Evolutionary conservation across 2,797 vertebrate genomes (phyloP).

Genomic region (Danio tinwini): DNA sequence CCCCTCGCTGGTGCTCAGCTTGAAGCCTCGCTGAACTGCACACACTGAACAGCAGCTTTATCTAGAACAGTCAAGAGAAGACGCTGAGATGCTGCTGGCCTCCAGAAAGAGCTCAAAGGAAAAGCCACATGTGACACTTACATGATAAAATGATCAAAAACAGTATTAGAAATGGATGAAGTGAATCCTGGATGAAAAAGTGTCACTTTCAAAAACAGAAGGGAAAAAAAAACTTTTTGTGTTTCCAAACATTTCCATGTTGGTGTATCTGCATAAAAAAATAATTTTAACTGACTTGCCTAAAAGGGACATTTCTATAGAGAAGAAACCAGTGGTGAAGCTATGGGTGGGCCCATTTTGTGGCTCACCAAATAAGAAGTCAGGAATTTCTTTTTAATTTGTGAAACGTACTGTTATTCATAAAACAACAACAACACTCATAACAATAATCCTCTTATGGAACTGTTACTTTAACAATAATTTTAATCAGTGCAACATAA

Average conservation of each 20-base stretch:
- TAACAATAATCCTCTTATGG: too few species aligned
- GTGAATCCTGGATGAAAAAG: neutral
- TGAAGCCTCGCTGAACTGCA: neutral
- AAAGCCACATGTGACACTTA: slow-evolving; percentile 13
- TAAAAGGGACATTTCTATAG: neutral
- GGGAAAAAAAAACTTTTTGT: neutral
- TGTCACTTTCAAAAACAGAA: neutral
- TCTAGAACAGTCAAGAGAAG: neutral
- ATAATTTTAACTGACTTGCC: neutral
- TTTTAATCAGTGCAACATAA: too few species aligned
- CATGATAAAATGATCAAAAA: neutral
- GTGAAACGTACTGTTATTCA: too few species aligned
- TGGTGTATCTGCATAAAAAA: neutral
- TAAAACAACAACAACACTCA: too few species aligned
- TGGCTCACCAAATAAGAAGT: too few species aligned
- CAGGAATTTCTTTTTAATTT: too few species aligned
- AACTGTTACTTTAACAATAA: too few species aligned
- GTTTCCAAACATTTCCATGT: neutral
- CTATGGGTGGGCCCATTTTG: too few species aligned
- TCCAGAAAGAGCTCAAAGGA: neutral
- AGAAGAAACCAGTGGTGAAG: neutral
- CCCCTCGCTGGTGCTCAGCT: neutral
- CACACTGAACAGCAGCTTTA: neutral
- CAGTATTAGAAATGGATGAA: neutral
- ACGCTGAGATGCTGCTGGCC: neutral